Evolutionary conservation across 2,797 vertebrate species (phyloP), one percentile per base, ranked within the genome.

Genomic region (Lophotriccus pileatus): DNA sequence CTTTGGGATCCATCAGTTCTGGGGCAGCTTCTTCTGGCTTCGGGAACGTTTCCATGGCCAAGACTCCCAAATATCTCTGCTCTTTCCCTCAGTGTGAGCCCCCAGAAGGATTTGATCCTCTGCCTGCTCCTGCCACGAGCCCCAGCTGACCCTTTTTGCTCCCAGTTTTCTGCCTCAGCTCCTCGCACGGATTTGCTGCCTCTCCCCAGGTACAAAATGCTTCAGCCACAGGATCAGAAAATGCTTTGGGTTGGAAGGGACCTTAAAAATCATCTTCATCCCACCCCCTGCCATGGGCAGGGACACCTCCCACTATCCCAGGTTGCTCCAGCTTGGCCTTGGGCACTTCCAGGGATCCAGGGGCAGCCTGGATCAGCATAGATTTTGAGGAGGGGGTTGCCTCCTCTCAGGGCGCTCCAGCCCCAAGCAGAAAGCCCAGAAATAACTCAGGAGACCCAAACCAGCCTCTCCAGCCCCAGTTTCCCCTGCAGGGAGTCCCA

Each of bases 251-350:
- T 20, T 32, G 47, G 47, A 4, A 67, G 27, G 17, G 55, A 41
- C 12, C 30, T 28, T 3, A 43, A 68, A 62, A 2, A 36, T 47
- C 62, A 19, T 12, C 30, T 27, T 27, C 6, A 13, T 47, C 15
- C 28, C 69, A 27, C 37, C 16, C 41, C 8, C 41, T 44, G 17
- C 44, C 59, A 5, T 2, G 37, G 41, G 12, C 39, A 74, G 62
- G 39, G 34, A 36, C 34, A 20, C 6, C 1, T 75, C 0, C 27
- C 27, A 1, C 41, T 1, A 0, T 2, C 25, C 68, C 69, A 41
- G 6, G 14, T 0, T 7, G 34, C 30, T 36, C 62, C 77, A 81
- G 0, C 46, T 39, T 9, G 62, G 18, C 34, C 18, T 67, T 3
- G 77, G 41, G 1, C 47, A 14, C 41, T 41, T 0, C 34, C 63